Evolutionary conservation across 2,888 invertebrate genomes (phyloP).

Genomic region (Pterostichus niger): DNA sequence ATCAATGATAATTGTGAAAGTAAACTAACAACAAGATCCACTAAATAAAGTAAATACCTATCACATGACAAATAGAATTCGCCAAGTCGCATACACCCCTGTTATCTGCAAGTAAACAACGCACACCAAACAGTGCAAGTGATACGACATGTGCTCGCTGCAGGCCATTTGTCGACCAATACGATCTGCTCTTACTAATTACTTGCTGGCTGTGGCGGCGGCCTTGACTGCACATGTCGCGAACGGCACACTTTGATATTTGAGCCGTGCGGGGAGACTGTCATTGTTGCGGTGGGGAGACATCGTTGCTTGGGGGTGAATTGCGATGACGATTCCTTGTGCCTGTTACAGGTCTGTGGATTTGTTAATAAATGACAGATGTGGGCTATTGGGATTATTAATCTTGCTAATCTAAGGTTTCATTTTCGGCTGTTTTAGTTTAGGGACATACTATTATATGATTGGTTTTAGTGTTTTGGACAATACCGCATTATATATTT

Average conservation of each 20-base stretch:
- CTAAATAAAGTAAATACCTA: slow-evolving; percentile 7
- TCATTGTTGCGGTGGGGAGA: slow-evolving; percentile 31
- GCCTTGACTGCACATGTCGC: slow-evolving; percentile 55
- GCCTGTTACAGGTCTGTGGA: slow-evolving; percentile 6
- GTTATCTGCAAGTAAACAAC: not conserved
- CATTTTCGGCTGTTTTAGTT: not conserved
- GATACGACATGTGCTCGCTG: slow-evolving; percentile 43
- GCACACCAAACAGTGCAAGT: not conserved
- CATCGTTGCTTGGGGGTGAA: not conserved
- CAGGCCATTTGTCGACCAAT: slow-evolving; percentile 43
- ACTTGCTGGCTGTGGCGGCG: not conserved
- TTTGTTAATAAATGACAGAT: slow-evolving; percentile 48
- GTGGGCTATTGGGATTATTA: slow-evolving; percentile 38
- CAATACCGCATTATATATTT: too few relatives aligned
- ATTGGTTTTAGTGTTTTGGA: too few relatives aligned
- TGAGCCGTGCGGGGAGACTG: slow-evolving; percentile 26
- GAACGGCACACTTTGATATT: slow-evolving; percentile 49
- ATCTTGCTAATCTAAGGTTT: slow-evolving; percentile 9
- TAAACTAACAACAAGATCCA: slow-evolving; percentile 1
- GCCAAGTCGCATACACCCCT: not conserved
- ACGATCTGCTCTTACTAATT: slow-evolving; percentile 56
- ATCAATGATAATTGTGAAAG: not conserved
- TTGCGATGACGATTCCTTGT: not conserved
- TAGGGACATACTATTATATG: too few relatives aligned
- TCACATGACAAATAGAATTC: not conserved